Percentiles rank a stretch among this genome's conserved stretches.
These are phyloP conservation scores for Athene noctua DNA, from an alignment of 2,113 vertebrate species.

Conservation along the genomic window DNA sequence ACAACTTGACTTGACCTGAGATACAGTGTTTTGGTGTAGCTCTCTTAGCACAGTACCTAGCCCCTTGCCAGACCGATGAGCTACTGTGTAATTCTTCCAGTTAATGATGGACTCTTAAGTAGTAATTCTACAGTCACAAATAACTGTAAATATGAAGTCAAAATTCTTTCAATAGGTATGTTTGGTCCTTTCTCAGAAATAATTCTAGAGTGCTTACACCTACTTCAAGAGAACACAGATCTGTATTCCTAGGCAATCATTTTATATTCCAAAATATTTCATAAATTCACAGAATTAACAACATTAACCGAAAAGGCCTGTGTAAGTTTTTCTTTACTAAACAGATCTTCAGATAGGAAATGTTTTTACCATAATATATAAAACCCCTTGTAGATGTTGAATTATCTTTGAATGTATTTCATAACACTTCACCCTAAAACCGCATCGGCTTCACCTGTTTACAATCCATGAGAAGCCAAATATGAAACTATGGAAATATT, in stretches of 20 bases:
- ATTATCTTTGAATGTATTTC: neutral
- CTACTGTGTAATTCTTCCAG: neutral
- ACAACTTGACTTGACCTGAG: neutral
- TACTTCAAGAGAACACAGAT: neutral
- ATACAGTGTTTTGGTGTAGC: neutral
- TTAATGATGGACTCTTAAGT: neutral
- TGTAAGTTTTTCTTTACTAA: neutral
- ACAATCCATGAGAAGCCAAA: neutral
- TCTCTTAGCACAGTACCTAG: neutral
- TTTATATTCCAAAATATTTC: neutral
- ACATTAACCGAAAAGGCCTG: neutral
- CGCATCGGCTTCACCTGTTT: neutral
- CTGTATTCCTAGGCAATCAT: neutral
- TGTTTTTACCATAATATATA: neutral
- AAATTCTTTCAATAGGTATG: neutral
- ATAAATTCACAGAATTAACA: neutral
- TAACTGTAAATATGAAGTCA: neutral
- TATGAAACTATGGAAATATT: neutral
- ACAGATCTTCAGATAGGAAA: neutral
- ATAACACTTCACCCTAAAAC: neutral
- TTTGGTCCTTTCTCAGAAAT: neutral
- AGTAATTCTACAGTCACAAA: neutral
- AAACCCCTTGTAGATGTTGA: neutral
- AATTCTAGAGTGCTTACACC: accelerated
- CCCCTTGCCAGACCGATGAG: neutral